Evolutionary conservation across 2,797 vertebrate species (phyloP).

Genomic region (Clarias platycephalus): DNA sequence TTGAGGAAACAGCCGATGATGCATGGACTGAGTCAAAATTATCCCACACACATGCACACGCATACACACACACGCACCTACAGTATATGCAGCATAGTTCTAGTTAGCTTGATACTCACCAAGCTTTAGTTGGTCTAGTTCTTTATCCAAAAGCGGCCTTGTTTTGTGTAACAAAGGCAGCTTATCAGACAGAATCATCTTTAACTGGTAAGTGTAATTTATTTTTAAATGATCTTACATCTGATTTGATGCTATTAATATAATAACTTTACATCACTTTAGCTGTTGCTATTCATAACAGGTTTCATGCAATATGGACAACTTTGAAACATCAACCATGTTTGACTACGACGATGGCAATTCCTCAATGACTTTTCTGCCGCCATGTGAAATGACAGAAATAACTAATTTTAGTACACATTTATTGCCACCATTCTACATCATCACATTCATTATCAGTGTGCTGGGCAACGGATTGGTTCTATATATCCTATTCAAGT

Average conservation of each 20-base stretch:
- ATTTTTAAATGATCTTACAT: not conserved
- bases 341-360: not conserved
- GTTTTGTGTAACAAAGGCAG: not conserved
- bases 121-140: not conserved
- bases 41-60: not conserved
- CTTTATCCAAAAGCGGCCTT: not conserved
- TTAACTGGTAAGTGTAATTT: slow-evolving; percentile 25
- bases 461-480: slow-evolving; percentile 72
- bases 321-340: not conserved
- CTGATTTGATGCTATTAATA: not conserved
- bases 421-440: slow-evolving; percentile 67
- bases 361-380: not conserved
- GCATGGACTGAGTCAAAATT: slow-evolving; percentile 36
- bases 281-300: slow-evolving; percentile 7
- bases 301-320: slow-evolving; percentile 19
- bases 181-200: not conserved
- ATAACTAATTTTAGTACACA: slow-evolving; percentile 56
- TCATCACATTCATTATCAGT: slow-evolving; percentile 70
- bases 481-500: slow-evolving; percentile 72
- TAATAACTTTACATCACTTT: not conserved
- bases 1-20: slow-evolving; percentile 28
- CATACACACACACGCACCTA: not conserved
- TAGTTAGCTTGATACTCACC: not conserved
- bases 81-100: not conserved
- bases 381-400: not conserved